Percentiles rank a stretch among this genome's conserved stretches.
phyloP scores from a whole-genome alignment of 2,797 vertebrate genomes.

The Gephyroberyx darwinii region DNA sequence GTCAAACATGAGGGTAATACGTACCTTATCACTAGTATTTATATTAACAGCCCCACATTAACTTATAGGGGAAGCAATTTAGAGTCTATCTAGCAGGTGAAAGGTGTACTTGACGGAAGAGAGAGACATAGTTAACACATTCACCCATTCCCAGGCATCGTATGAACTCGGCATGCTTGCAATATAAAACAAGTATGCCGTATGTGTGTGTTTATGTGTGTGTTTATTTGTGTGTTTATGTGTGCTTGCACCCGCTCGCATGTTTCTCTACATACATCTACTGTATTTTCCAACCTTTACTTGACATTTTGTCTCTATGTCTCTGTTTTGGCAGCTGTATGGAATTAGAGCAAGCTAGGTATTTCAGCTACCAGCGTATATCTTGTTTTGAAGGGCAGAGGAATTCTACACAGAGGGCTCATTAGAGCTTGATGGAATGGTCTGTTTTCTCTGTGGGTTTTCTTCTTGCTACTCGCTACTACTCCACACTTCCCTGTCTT shows the following conservation, averaged over 20 bases:
- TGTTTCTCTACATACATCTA: not conserved
- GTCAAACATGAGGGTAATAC: not conserved
- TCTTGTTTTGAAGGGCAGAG: conserved; percentile 62
- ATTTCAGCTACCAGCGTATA: conserved; percentile 45
- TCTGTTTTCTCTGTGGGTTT: conserved; percentile 42
- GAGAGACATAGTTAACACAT: not conserved
- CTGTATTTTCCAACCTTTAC: conserved; percentile 2
- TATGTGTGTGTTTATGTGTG: not conserved
- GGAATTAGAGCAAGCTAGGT: conserved; percentile 13
- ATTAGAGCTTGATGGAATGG: conserved; percentile 59
- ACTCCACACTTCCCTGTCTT: conserved; percentile 42
- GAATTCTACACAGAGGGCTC: conserved; percentile 57
- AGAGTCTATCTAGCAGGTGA: not conserved
- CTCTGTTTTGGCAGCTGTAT: conserved; percentile 16
- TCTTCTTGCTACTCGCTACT: conserved; percentile 43
- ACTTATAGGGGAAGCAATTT: not conserved
- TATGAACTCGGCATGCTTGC: not conserved
- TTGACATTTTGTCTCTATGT: conserved; percentile 5
- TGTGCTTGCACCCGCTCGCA: not conserved
- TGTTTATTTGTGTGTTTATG: not conserved
- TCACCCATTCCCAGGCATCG: not conserved
- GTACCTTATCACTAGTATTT: no score
- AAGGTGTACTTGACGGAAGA: not conserved
- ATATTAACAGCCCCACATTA: not conserved
- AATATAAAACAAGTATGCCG: not conserved